Evolutionary conservation across 2,113 vertebrate genomes (phyloP).

Genomic region (Taxidea taxus): DNA sequence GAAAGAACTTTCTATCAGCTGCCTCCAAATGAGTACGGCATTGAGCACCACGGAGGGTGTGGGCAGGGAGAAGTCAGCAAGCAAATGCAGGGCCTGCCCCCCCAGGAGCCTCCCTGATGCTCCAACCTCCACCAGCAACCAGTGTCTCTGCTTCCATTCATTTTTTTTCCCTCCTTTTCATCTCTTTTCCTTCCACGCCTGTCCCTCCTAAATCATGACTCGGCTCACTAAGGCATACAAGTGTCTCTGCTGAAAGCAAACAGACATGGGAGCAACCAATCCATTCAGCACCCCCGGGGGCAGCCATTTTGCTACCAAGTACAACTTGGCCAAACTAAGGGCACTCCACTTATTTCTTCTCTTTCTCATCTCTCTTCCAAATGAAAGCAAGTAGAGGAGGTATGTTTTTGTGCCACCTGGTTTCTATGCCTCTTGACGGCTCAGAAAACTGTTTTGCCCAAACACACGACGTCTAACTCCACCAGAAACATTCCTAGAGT

Average conservation of each 20-base stretch:
- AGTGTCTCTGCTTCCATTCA: not conserved
- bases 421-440: not conserved
- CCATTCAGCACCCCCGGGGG: accelerated
- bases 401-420: not conserved
- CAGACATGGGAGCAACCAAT: not conserved
- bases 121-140: accelerated
- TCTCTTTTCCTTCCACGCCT: not conserved
- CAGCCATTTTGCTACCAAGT: not conserved
- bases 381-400: not conserved
- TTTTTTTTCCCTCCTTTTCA: not conserved
- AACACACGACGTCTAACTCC: not conserved
- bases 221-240: not conserved
- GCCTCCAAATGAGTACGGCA: not conserved
- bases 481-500: not conserved
- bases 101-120: not conserved
- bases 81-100: not conserved
- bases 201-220: not conserved
- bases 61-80: not conserved
- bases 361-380: not conserved
- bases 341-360: not conserved
- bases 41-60: not conserved
- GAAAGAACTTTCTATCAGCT: not conserved
- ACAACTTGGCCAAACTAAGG: not conserved
- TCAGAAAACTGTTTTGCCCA: not conserved
- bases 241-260: not conserved